Evolutionary conservation across 1,140 invertebrate genomes (phyloP).

Genomic region (Brachystomella parvula): DNA sequence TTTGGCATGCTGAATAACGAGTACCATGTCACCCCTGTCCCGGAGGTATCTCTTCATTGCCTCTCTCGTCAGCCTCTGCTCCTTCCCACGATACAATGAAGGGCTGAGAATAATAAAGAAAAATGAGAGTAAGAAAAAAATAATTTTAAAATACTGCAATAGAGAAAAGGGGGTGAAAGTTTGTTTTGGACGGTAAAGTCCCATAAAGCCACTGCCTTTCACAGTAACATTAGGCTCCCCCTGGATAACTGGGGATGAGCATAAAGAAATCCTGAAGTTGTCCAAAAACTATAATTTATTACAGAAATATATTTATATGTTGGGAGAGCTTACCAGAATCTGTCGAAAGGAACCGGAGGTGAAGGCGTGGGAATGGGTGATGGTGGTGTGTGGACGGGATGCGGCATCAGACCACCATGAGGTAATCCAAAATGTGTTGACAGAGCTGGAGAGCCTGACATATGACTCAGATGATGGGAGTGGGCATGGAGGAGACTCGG

Average conservation of each 20-base stretch:
- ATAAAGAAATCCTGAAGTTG: too few relatives aligned
- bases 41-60: conserved; percentile 93
- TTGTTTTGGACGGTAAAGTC: too few relatives aligned
- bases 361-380: conserved; percentile 54
- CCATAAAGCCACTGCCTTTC: too few relatives aligned
- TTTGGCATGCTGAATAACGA: conserved; percentile 97
- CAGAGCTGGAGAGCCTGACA: conserved; percentile 37
- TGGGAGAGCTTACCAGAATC: conserved; percentile 44
- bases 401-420: conserved; percentile 42
- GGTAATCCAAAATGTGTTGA: conserved; percentile 42
- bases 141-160: not conserved
- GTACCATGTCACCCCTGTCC: conserved; percentile 88
- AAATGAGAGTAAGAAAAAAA: not conserved
- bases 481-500: conserved; percentile 36
- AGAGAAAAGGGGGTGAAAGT: not conserved
- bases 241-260: too few relatives aligned
- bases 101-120: conserved; percentile 43
- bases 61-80: conserved; percentile 77
- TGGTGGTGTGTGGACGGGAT: conserved; percentile 65
- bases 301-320: too few relatives aligned
- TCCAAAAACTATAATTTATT: too few relatives aligned
- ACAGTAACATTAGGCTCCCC: too few relatives aligned
- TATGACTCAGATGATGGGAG: conserved; percentile 38
- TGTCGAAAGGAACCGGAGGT: conserved; percentile 52
- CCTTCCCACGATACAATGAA: conserved; percentile 63